phyloP scores from a whole-genome alignment of 2,888 invertebrate species.

The Gymnocheta viridis region DNA sequence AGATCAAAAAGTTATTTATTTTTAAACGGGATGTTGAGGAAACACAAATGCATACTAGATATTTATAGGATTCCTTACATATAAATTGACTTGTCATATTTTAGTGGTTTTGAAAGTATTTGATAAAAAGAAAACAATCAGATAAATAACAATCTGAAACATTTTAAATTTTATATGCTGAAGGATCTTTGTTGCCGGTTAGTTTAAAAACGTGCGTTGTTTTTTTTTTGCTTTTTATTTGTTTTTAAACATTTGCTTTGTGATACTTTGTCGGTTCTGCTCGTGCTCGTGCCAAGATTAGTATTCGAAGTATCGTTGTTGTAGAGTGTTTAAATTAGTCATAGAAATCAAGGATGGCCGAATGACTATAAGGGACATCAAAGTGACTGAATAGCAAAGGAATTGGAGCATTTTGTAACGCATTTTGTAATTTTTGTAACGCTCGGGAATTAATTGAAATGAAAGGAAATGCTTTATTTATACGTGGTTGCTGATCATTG shows the following conservation, averaged over 20 bases:
- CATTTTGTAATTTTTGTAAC: too few relatives aligned
- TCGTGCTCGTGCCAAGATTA: too few relatives aligned
- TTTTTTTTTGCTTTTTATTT: background rate
- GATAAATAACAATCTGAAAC: background rate
- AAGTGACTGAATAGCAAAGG: too few relatives aligned
- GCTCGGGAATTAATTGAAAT: too few relatives aligned
- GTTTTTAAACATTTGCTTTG: background rate
- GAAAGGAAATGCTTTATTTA: too few relatives aligned
- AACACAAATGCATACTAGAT: background rate
- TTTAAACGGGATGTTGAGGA: slow-evolving; percentile 16
- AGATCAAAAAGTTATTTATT: slow-evolving; percentile 32
- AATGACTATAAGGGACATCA: too few relatives aligned
- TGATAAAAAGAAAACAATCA: background rate
- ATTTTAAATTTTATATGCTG: background rate
- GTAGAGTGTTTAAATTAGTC: too few relatives aligned
- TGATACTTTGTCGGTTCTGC: background rate
- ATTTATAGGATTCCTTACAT: background rate
- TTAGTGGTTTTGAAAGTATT: background rate
- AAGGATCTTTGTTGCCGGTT: background rate
- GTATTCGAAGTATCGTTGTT: too few relatives aligned
- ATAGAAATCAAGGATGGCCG: too few relatives aligned
- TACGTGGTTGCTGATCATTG: too few relatives aligned
- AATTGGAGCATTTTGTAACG: too few relatives aligned
- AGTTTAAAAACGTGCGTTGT: background rate
- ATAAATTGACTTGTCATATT: background rate